Percentiles rank a stretch among this genome's conserved stretches.
Conservation (phyloP, 2,888 invertebrate genomes). For the Gymnoscelis rufifasciata region DNA sequence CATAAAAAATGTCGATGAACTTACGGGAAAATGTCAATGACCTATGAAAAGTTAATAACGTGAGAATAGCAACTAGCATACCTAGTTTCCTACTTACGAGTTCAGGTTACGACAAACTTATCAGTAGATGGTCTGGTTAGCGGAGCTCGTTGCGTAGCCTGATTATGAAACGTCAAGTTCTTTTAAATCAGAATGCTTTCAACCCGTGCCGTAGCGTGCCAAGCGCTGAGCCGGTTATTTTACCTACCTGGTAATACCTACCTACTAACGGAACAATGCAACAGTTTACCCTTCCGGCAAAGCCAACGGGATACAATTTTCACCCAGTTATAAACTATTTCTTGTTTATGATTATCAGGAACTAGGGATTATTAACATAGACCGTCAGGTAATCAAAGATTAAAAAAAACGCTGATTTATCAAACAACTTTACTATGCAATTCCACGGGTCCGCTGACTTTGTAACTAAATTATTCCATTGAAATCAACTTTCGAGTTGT, state of each 20-base stretch:
- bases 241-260: neutral
- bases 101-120: slow-evolving; percentile 2
- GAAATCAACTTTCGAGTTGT: no score
- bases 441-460: no score
- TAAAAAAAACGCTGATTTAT: no score
- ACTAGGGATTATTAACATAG: no score
- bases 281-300: slow-evolving; percentile 32
- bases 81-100: neutral
- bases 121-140: slow-evolving; percentile 11
- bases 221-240: slow-evolving; percentile 36
- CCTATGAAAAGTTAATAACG: neutral
- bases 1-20: slow-evolving; percentile 3
- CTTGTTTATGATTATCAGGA: no score
- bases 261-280: slow-evolving; percentile 49
- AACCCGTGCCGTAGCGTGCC: slow-evolving; percentile 29
- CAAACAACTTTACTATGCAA: no score
- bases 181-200: slow-evolving; percentile 28
- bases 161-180: slow-evolving; percentile 19
- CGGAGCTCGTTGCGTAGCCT: slow-evolving; percentile 9
- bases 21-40: slow-evolving; percentile 9
- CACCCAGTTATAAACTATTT: no score
- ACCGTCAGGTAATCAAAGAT: no score
- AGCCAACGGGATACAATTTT: slow-evolving; percentile 21
- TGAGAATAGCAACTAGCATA: neutral
- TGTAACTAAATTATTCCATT: no score